A percentile compares a stretch with the other conserved stretches of the same genome.
Evolutionary conservation across 92 coral and sea anemone genomes (phyloP).

Genomic region (Plumapathes pennacea): DNA sequence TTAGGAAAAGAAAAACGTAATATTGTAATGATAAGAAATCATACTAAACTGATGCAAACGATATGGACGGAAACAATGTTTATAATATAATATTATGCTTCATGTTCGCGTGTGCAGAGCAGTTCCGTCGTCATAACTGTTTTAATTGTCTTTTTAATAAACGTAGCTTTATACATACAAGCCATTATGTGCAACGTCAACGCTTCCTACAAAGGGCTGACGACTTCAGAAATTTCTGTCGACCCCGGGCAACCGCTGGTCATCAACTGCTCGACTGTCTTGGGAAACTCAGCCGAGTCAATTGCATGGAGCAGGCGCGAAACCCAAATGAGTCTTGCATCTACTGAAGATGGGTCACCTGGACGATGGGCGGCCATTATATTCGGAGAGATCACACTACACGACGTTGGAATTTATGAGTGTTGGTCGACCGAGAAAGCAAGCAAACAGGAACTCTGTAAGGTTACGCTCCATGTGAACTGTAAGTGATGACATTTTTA

Average conservation of each 20-base stretch:
- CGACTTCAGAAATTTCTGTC: constrained; percentile 12
- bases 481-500: constrained; percentile 12
- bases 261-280: constrained; percentile 52
- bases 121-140: too few relatives aligned
- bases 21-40: too few relatives aligned
- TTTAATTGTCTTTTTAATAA: too few relatives aligned
- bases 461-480: constrained; percentile 10
- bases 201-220: too few relatives aligned
- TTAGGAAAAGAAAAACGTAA: too few relatives aligned
- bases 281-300: constrained; percentile 31
- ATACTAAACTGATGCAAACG: too few relatives aligned
- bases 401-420: constrained; percentile 15
- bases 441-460: not conserved
- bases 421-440: constrained; percentile 3
- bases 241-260: constrained; percentile 18
- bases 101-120: too few relatives aligned
- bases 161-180: not conserved
- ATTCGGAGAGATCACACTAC: not conserved
- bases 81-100: too few relatives aligned
- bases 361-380: constrained; percentile 18
- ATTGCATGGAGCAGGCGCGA: constrained; percentile 48
- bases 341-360: not conserved
- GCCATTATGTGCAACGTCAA: constrained; percentile 14
- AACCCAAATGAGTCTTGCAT: too few relatives aligned
- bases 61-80: too few relatives aligned